A percentile compares a stretch with the other conserved stretches of the same genome.
Conservation (phyloP, 2,797 vertebrate species). For the Falco peregrinus region DNA sequence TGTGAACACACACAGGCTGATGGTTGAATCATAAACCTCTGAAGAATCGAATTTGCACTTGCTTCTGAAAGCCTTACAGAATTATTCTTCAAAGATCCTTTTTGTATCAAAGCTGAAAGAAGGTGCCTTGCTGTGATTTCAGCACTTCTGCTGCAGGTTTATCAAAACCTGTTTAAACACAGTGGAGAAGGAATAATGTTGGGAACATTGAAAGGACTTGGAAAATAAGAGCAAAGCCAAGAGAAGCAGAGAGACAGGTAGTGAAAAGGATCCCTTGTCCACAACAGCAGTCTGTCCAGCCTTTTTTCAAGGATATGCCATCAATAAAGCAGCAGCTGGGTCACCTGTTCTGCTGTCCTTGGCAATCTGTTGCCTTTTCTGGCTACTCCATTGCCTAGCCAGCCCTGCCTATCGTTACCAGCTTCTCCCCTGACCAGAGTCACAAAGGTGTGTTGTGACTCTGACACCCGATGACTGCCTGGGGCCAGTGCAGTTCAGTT, state of each 20-base stretch:
- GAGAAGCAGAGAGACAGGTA: not conserved
- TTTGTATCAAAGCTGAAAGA: not conserved
- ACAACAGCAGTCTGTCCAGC: not conserved
- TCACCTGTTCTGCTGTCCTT: not conserved
- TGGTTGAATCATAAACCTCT: not conserved
- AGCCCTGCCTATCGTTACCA: not conserved
- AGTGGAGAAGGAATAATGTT: not conserved
- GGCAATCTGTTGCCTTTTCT: not conserved
- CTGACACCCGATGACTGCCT: not conserved
- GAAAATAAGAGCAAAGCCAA: not conserved
- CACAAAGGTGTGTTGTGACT: not conserved
- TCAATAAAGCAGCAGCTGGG: not conserved
- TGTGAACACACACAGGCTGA: not conserved
- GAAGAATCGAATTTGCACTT: slow-evolving; percentile 48
- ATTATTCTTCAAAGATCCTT: slow-evolving; percentile 46
- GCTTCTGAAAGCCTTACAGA: not conserved
- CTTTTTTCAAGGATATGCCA: not conserved
- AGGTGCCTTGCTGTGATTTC: not conserved
- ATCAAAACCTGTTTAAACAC: not conserved
- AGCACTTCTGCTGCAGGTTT: not conserved
- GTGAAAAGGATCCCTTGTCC: not conserved
- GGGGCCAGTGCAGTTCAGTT: not conserved
- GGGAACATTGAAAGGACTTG: not conserved
- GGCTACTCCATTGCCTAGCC: not conserved
- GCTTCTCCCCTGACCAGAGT: not conserved